These are phyloP conservation scores for Lanius ludovicianus DNA, from an alignment of 2,113 vertebrate species.

Conservation along the genomic window DNA sequence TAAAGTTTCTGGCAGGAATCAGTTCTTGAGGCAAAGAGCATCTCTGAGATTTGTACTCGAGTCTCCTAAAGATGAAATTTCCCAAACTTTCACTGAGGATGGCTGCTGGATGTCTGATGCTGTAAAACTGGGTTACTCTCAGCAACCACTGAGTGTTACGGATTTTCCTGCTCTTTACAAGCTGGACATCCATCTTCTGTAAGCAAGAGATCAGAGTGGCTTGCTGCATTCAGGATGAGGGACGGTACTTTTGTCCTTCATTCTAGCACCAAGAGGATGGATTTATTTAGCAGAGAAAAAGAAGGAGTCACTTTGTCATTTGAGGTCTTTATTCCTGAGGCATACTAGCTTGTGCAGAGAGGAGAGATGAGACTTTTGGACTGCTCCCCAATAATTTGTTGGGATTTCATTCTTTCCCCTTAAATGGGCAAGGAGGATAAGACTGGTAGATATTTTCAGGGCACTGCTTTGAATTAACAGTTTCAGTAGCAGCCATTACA, in stretches of 20 bases:
- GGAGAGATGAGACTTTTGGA: conserved; percentile 15
- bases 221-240: neutral
- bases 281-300: neutral
- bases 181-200: neutral
- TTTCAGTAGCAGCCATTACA: conserved; percentile 1
- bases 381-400: neutral
- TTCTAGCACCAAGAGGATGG: neutral
- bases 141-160: neutral
- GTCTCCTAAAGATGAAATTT: neutral
- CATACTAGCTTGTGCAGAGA: neutral
- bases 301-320: neutral
- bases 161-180: neutral
- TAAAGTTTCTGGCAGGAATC: neutral
- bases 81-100: neutral
- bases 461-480: conserved; percentile 14
- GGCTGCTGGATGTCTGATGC: neutral
- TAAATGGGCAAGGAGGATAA: conserved; percentile 19
- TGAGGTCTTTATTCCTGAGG: neutral
- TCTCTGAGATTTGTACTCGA: neutral
- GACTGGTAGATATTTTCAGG: neutral
- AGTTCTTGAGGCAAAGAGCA: neutral
- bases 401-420: conserved; percentile 45
- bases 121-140: neutral
- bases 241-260: neutral
- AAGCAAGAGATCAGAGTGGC: neutral